Evolutionary conservation across 2,888 invertebrate genomes (phyloP), one percentile per base, ranked within the genome.

Genomic region (Galeruca laticollis): DNA sequence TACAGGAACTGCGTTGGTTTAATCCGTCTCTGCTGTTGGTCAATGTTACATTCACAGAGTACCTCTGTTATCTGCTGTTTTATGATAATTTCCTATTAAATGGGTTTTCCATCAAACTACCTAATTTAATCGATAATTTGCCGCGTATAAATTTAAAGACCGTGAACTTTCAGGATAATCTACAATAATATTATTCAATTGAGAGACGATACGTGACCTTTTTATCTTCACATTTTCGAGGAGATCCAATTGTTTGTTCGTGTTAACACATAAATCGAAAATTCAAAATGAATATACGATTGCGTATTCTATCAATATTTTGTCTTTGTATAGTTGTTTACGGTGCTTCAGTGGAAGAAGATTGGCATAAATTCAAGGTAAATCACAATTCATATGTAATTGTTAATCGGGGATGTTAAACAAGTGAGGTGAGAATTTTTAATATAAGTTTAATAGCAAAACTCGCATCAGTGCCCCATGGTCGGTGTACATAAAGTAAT

Each of bases 321-420:
- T 10, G 5, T 20, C 5, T 31, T 3, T 49, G 2, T 31, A 20
- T 9, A 15, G 9, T 11, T 49, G 49, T 31, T 11, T 26, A 9
- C 15, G 15, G 33, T n/a, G 9, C n/a, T 2, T 13, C 49, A 33
- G 31, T 60, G 10, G 60, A 60, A 31, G 47, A 60, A 2, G 8
- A 60, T 15, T 60, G 60, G 60, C n/a, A 49, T 2, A 31, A 13
- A 11, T 60, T 60, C 31, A 60, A 60, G 60, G 60, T 60, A 60
- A 60, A 20, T 31, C n/a, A 51, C 2, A 20, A 8, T 51, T 18
- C 2, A 20, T 21, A 11, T 49, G 8, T 49, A 26, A 6, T 26
- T 26, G 3, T 26, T 6, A 3, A 26, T 26, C 26, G 6, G 26
- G 3, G 26, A 26, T 26, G 26, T 26, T 26, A 26, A 26, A 5